These are phyloP conservation scores for Heterochromis multidens DNA, from an alignment of 2,113 vertebrate genomes.

Conservation along the genomic window DNA sequence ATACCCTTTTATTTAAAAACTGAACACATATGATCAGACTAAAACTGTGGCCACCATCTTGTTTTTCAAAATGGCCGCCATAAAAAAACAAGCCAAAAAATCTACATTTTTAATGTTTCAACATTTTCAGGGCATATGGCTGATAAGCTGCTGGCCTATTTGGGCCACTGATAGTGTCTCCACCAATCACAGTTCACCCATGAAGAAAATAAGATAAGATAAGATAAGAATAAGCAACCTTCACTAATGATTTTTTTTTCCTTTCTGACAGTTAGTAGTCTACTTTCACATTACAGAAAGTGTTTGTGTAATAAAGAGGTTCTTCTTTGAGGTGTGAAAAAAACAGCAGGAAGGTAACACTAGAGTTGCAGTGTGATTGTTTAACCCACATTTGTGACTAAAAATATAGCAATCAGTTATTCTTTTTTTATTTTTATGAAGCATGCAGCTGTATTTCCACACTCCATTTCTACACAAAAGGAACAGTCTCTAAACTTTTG, in stretches of 20 bases:
- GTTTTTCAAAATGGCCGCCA: too few relatives aligned
- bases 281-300: neutral
- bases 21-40: too few relatives aligned
- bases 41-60: too few relatives aligned
- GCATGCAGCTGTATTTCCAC: neutral
- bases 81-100: too few relatives aligned
- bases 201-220: too few relatives aligned
- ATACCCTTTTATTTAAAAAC: too few relatives aligned
- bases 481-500: too few relatives aligned
- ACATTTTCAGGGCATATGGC: neutral
- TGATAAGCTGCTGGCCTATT: neutral
- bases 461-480: neutral
- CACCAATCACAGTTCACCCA: neutral
- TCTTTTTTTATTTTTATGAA: neutral
- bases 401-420: neutral
- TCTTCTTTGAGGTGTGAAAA: neutral
- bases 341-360: neutral
- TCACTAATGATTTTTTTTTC: accelerated
- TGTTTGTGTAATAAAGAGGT: neutral
- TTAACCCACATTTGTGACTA: neutral
- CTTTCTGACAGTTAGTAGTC: neutral
- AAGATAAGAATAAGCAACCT: too few relatives aligned
- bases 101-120: too few relatives aligned
- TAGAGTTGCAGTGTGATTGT: neutral
- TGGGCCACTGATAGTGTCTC: neutral